Conservation (phyloP, 2,797 vertebrate genomes). For the Knipowitschia caucasica region DNA sequence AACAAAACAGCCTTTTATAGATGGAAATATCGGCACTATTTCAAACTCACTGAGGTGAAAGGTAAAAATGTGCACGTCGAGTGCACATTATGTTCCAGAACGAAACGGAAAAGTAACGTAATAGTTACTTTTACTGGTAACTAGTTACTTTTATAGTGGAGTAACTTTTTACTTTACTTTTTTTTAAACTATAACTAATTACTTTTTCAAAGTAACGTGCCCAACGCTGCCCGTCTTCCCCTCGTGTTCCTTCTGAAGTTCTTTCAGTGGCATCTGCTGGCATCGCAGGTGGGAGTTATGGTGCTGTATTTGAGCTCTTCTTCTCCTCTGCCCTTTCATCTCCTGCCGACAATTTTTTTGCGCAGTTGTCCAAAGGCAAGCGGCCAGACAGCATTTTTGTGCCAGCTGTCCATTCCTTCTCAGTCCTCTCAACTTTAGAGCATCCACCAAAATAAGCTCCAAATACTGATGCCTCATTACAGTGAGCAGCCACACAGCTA, state of each 20-base stretch:
- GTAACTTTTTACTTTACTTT: not conserved
- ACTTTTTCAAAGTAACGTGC: not conserved
- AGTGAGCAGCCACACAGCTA: not conserved
- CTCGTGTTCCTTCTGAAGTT: not conserved
- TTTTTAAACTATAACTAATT: too few relatives aligned
- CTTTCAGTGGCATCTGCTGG: not conserved
- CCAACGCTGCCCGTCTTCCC: not conserved
- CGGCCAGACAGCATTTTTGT: slow-evolving; percentile 25
- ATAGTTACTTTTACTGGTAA: too few relatives aligned
- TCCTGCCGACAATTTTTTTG: not conserved
- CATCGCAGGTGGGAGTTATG: slow-evolving; percentile 4
- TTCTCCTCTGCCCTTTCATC: slow-evolving; percentile 7
- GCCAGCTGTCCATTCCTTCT: slow-evolving; percentile 43
- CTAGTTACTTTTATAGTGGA: too few relatives aligned
- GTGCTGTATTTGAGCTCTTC: slow-evolving; percentile 8
- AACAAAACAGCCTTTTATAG: too few relatives aligned
- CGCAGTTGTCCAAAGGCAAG: not conserved
- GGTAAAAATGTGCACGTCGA: too few relatives aligned
- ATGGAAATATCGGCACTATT: too few relatives aligned
- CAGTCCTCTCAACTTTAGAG: slow-evolving; percentile 14
- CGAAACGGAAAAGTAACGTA: too few relatives aligned
- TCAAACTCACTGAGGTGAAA: too few relatives aligned
- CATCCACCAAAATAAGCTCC: slow-evolving; percentile 13
- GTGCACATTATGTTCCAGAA: too few relatives aligned
- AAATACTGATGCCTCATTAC: slow-evolving; percentile 18